Evolutionary conservation across 2,888 invertebrate genomes (phyloP).

Genomic region (Dexiosoma caninum): DNA sequence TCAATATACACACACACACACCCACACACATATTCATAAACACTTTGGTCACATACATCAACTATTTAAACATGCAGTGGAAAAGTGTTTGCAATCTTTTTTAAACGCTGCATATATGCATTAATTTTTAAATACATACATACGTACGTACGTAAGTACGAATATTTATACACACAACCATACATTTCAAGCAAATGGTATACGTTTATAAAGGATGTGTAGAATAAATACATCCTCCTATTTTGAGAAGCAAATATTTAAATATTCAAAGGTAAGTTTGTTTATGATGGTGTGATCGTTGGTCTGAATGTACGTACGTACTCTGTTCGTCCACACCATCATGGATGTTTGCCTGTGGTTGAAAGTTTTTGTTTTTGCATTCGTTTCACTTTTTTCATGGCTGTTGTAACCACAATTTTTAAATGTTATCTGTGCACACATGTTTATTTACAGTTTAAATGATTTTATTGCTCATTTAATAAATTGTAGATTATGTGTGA

Average conservation of each 20-base stretch:
- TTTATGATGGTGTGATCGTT: not conserved
- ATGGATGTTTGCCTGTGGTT: constrained; percentile 55
- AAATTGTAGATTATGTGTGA: constrained; percentile 21
- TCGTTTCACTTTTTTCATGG: not conserved
- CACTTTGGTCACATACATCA: not conserved
- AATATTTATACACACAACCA: too few species aligned
- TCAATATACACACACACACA: not conserved
- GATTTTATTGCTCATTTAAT: constrained; percentile 47
- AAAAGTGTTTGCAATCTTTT: constrained; percentile 18
- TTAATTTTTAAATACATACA: not conserved
- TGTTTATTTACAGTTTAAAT: constrained; percentile 49
- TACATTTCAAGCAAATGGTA: not conserved
- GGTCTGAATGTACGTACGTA: not conserved
- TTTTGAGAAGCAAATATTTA: not conserved
- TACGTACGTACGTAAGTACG: not conserved
- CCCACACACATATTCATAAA: not conserved
- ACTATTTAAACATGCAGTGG: constrained; percentile 1
- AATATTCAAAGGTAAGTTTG: not conserved
- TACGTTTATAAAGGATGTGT: not conserved
- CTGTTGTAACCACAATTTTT: constrained; percentile 47
- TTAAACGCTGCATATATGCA: not conserved
- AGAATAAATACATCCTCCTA: not conserved
- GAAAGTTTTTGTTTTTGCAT: not conserved
- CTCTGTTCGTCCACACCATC: constrained; percentile 29
- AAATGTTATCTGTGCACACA: constrained; percentile 37